phyloP scores from a whole-genome alignment of 2,888 invertebrate genomes.

The Tholera decimalis region DNA sequence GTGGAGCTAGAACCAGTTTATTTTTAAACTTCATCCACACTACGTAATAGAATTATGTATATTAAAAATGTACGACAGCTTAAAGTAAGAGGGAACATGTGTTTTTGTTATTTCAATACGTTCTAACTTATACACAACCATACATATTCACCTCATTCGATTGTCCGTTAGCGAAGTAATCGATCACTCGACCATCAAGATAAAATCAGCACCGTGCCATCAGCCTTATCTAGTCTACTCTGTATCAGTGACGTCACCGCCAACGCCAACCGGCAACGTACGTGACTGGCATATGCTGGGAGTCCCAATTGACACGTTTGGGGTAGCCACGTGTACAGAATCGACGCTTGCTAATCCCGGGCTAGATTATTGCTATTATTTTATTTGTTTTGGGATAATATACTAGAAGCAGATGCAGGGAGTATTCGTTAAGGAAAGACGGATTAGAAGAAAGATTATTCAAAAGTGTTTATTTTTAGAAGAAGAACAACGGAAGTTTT shows the following conservation, averaged over 20 bases:
- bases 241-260: conserved; percentile 75
- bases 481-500: no score
- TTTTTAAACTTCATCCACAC: conserved; percentile 9
- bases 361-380: conserved; percentile 61
- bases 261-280: conserved; percentile 85
- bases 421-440: conserved; percentile 14
- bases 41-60: background rate
- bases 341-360: conserved; percentile 69
- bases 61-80: background rate
- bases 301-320: conserved; percentile 83
- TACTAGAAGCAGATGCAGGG: conserved; percentile 27
- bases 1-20: background rate
- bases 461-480: background rate
- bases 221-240: conserved; percentile 70
- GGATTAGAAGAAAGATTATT: background rate
- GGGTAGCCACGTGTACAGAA: conserved; percentile 80
- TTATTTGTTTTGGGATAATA: conserved; percentile 59
- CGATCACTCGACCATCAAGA: conserved; percentile 46
- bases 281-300: conserved; percentile 83
- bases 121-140: background rate
- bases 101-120: background rate
- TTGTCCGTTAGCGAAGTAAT: conserved; percentile 22
- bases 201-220: conserved; percentile 39
- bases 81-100: background rate
- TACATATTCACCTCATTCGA: background rate